A percentile compares a stretch with the other conserved stretches of the same genome.
Conservation (phyloP, 2,113 vertebrate genomes). For the Poicephalus meyeri region DNA sequence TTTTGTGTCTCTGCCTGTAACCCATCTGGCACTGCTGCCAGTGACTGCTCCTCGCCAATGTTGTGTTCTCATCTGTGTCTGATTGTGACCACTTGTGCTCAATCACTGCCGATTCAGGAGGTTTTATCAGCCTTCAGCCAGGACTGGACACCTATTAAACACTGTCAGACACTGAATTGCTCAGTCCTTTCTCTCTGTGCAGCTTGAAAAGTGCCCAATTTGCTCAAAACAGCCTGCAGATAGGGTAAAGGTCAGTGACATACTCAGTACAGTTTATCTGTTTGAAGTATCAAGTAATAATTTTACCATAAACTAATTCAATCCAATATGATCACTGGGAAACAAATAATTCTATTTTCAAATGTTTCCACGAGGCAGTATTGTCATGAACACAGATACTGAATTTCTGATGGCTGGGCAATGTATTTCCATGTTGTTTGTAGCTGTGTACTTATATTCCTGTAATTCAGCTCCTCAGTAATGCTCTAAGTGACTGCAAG, state of each 20-base stretch:
- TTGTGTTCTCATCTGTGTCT: neutral
- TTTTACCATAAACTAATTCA: conserved; percentile 1
- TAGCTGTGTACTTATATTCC: neutral
- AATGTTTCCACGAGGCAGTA: neutral
- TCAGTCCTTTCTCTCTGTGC: neutral
- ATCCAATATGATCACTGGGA: conserved; percentile 19
- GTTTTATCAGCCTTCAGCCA: neutral
- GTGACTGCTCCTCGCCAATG: neutral
- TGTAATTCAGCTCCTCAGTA: neutral
- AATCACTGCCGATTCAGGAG: neutral
- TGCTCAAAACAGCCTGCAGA: neutral
- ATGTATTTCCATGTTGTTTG: neutral
- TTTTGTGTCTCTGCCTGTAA: neutral
- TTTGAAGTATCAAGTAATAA: conserved; percentile 25
- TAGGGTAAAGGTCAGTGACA: conserved; percentile 1
- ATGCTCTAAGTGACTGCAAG: neutral
- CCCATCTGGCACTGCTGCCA: neutral
- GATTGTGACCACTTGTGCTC: neutral
- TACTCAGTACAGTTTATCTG: neutral
- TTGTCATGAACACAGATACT: conserved; percentile 1
- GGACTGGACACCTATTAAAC: neutral
- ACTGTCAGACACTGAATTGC: neutral
- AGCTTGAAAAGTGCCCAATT: neutral
- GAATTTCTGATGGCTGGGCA: neutral
- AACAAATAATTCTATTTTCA: conserved; percentile 19